Evolutionary conservation across 2,113 vertebrate species (phyloP).

Genomic region (Zosterops pallidus): DNA sequence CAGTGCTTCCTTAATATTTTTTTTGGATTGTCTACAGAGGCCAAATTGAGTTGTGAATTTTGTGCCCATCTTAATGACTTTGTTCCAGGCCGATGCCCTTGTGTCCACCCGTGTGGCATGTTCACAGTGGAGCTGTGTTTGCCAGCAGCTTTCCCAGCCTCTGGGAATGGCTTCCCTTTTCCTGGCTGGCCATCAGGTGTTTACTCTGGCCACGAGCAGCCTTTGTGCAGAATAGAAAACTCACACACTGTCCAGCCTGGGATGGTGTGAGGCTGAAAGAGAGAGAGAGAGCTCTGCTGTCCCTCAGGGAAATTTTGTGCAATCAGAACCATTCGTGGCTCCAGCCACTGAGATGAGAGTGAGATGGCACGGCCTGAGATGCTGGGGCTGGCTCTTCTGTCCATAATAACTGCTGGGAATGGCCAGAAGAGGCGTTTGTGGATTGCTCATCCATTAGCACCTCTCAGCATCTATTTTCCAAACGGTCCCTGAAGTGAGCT

Average conservation of each 20-base stretch:
- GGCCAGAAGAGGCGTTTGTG: not conserved
- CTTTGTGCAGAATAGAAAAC: not conserved
- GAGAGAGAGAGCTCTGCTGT: not conserved
- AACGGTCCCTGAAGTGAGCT: not conserved
- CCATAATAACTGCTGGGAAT: not conserved
- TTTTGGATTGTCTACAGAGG: not conserved
- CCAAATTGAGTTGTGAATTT: not conserved
- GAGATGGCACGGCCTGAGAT: not conserved
- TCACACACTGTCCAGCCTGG: fast-evolving
- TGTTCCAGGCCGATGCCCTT: not conserved
- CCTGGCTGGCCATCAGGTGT: not conserved
- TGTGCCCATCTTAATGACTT: not conserved
- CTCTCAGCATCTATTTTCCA: not conserved
- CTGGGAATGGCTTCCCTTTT: not conserved
- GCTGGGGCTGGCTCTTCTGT: not conserved
- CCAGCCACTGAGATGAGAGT: not conserved
- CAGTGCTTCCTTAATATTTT: not conserved
- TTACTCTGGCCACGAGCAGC: not conserved
- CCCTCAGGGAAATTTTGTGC: not conserved
- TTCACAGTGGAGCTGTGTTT: not conserved
- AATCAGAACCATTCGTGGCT: not conserved
- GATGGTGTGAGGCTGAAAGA: not conserved
- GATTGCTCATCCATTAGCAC: not conserved
- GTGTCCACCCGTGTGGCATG: fast-evolving
- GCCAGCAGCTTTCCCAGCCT: not conserved